phyloP scores from a whole-genome alignment of 2,113 vertebrate genomes.

The Brachyistius frenatus region DNA sequence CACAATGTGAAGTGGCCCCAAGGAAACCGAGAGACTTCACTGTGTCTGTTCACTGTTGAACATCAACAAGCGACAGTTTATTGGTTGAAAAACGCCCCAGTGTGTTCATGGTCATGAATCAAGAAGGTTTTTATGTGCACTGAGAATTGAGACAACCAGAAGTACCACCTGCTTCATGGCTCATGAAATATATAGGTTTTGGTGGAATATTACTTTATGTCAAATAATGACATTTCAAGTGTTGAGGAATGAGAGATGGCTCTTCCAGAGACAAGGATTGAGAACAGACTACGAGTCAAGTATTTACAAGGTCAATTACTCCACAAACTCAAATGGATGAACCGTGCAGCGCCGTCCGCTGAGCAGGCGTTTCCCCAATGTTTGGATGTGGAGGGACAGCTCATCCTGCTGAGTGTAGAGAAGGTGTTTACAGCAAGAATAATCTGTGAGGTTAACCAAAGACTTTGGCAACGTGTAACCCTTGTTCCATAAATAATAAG shows the following conservation, averaged over 20 bases:
- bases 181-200: not conserved
- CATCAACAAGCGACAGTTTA: slow-evolving; percentile 12
- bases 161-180: not conserved
- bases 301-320: slow-evolving; percentile 59
- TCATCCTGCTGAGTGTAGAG: slow-evolving; percentile 6
- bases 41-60: not conserved
- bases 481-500: not conserved
- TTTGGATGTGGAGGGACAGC: slow-evolving; percentile 6
- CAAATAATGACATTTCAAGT: not conserved
- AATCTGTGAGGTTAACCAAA: not conserved
- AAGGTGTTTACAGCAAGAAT: slow-evolving; percentile 3
- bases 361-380: slow-evolving; percentile 38
- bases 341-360: slow-evolving; percentile 32
- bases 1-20: slow-evolving; percentile 22
- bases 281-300: slow-evolving; percentile 14
- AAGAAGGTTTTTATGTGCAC: not conserved
- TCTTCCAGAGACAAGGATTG: slow-evolving; percentile 30
- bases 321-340: slow-evolving; percentile 57
- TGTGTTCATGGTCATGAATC: not conserved
- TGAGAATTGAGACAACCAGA: not conserved
- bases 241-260: not conserved
- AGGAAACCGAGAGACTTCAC: not conserved
- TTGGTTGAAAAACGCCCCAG: slow-evolving; percentile 15
- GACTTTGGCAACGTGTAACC: not conserved
- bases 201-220: not conserved